Evolutionary conservation across 35 echinoderm and acorn worm species (phyloP).

Genomic region (Ophioderma brevispina): DNA sequence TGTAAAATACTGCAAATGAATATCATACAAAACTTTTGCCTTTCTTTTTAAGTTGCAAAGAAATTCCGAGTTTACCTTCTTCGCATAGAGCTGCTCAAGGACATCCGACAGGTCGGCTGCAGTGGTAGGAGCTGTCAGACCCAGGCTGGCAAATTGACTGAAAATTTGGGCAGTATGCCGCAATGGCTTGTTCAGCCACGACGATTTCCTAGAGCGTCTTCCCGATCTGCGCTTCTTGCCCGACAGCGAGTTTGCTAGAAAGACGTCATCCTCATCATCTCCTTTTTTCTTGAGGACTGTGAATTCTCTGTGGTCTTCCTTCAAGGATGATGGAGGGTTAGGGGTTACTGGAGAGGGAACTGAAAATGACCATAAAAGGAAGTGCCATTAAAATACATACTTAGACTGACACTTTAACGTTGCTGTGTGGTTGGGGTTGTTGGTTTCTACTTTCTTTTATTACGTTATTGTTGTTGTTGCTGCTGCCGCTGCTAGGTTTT

Average conservation of each 20-base stretch:
- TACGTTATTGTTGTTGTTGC: too few relatives aligned
- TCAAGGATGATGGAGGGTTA: constrained; percentile 23
- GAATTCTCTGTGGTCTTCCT: constrained; percentile 41
- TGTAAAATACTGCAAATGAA: too few relatives aligned
- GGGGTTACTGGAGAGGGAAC: background rate
- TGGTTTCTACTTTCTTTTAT: too few relatives aligned
- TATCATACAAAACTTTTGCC: too few relatives aligned
- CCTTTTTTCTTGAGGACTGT: constrained; percentile 75
- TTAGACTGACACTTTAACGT: background rate
- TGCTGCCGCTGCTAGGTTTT: too few relatives aligned
- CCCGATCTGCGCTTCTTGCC: constrained; percentile 63
- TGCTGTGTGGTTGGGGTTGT: too few relatives aligned
- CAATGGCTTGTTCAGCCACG: constrained; percentile 67
- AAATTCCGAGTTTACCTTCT: too few relatives aligned
- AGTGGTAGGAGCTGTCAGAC: constrained; percentile 60
- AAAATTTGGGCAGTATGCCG: constrained; percentile 70
- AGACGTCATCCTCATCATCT: constrained; percentile 72
- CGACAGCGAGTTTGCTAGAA: constrained; percentile 9
- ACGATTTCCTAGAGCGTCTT: constrained; percentile 46
- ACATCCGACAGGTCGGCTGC: constrained; percentile 42
- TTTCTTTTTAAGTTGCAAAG: too few relatives aligned
- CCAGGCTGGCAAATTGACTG: constrained; percentile 62
- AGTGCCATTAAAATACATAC: too few relatives aligned
- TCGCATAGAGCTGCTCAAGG: constrained; percentile 45
- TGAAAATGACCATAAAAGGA: constrained; percentile 2